A percentile compares a stretch with the other conserved stretches of the same genome.
These are phyloP conservation scores for Achlya flavicornis DNA, from an alignment of 2,888 invertebrate species.

Conservation along the genomic window DNA sequence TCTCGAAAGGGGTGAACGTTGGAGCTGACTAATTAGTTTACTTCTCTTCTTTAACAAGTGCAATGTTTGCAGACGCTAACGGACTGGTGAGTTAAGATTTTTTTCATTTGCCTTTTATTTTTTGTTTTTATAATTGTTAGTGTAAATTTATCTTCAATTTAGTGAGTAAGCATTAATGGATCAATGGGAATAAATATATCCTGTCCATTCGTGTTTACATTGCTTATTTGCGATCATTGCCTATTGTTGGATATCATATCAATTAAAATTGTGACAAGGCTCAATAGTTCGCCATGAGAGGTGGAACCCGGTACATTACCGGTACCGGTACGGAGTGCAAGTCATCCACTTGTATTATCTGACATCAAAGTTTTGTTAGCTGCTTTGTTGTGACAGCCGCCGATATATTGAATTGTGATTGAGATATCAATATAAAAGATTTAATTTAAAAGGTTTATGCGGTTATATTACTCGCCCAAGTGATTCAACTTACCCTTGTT, in stretches of 20 bases:
- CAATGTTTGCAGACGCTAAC: conserved; percentile 58
- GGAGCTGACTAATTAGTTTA: conserved; percentile 35
- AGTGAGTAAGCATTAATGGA: no score
- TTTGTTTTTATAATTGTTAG: conserved; percentile 11
- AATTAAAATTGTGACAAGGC: conserved; percentile 40
- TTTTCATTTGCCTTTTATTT: conserved; percentile 12
- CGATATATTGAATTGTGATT: conserved; percentile 38
- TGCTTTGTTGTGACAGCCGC: conserved; percentile 49
- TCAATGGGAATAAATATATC: no score
- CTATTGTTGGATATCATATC: conserved; percentile 48
- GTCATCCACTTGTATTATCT: conserved; percentile 36
- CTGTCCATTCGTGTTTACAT: conserved; percentile 10
- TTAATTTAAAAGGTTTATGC: no score
- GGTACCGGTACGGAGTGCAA: conserved; percentile 29
- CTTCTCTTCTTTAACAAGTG: conserved; percentile 45
- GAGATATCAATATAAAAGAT: conserved; percentile 22
- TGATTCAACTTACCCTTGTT: no score
- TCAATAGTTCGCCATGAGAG: conserved; percentile 33
- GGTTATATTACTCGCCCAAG: no score
- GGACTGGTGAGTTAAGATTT: conserved; percentile 53
- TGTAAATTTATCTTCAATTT: not conserved
- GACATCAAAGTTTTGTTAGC: conserved; percentile 27
- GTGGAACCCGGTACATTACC: not conserved
- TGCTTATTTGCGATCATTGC: conserved; percentile 38
- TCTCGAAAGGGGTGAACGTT: conserved; percentile 57